Evolutionary conservation across 2,888 invertebrate genomes (phyloP).

Genomic region (Conistra vaccinii): DNA sequence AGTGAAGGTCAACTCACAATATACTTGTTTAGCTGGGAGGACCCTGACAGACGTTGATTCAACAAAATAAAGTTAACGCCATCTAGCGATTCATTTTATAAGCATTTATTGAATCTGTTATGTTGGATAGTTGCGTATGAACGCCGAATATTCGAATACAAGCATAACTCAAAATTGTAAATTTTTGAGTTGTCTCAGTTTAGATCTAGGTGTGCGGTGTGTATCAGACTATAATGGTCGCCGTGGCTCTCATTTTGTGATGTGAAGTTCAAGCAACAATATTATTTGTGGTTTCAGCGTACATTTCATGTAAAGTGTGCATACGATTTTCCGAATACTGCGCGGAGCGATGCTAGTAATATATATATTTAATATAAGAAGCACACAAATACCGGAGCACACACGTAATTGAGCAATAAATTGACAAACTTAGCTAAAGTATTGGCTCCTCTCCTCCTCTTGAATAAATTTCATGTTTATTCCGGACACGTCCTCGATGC

Average conservation of each 20-base stretch:
- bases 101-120: too few species aligned
- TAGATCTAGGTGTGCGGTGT: too few species aligned
- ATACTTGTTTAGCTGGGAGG: too few species aligned
- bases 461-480: constrained; percentile 74
- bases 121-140: too few species aligned
- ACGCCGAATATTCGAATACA: too few species aligned
- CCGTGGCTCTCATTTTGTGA: not conserved
- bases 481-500: constrained; percentile 17
- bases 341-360: not conserved
- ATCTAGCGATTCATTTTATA: too few species aligned
- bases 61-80: too few species aligned
- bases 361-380: not conserved
- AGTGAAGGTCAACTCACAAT: too few species aligned
- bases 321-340: not conserved
- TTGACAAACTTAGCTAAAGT: constrained; percentile 67
- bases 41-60: too few species aligned
- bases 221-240: not conserved
- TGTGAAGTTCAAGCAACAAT: not conserved
- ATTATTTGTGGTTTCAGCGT: not conserved
- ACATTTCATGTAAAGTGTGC: not conserved
- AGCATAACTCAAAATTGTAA: too few species aligned
- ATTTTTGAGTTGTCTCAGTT: too few species aligned
- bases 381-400: not conserved
- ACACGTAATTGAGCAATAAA: too few species aligned
- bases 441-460: constrained; percentile 62